Evolutionary conservation across 2,888 invertebrate species (phyloP), one percentile per base, ranked within the genome.

Genomic region (Drosophila mimica): DNA sequence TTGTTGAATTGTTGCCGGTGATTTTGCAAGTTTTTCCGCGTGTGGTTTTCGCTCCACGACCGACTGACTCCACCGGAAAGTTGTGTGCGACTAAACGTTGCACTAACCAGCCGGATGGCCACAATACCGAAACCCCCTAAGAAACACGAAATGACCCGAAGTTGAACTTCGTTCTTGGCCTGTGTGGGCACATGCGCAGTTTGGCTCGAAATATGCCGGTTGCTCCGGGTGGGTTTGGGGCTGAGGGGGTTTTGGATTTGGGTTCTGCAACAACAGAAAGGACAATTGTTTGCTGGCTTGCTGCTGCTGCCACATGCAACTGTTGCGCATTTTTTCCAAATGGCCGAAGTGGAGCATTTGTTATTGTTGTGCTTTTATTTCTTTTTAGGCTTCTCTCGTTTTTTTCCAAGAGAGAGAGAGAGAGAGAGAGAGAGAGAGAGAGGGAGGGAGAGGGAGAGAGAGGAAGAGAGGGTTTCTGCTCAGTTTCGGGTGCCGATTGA

Each of bases 111-210:
- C n/a, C 43, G 33, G 40, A 54, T 25, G 30, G 48, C 6, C 30
- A 66, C 5, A 38, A 51, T n/a, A 51, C 11, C 49, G 46, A 57
- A 53, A 65, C 33, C 17, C 30, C 56, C 33, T 54, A 54, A 20
- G 51, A 46, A 69, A 28, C 33, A n/a, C 68, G 30, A 62, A 52
- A 17, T 48, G 11, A 15, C 2, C 66, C 68, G 56, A 68, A 25
- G 33, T 8, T 28, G 20, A 4, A 3, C 30, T 46, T 82, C 82
- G 83, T 30, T 28, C 20, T 53, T 62, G 17, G 28, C 48, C 31
- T 20, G 52, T 82, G 88, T 88, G 87, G 87, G 87, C 87, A 87
- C 87, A 87, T 87, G 87, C 87, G 87, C 87, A 81, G 53, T 49
- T 5, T 8, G 6, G 2, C 25, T 31, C 52, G 2, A 8, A 31